Percentiles rank a stretch among this genome's conserved stretches.
Conservation (phyloP, 2,113 vertebrate species). For the Ailurus styani region DNA sequence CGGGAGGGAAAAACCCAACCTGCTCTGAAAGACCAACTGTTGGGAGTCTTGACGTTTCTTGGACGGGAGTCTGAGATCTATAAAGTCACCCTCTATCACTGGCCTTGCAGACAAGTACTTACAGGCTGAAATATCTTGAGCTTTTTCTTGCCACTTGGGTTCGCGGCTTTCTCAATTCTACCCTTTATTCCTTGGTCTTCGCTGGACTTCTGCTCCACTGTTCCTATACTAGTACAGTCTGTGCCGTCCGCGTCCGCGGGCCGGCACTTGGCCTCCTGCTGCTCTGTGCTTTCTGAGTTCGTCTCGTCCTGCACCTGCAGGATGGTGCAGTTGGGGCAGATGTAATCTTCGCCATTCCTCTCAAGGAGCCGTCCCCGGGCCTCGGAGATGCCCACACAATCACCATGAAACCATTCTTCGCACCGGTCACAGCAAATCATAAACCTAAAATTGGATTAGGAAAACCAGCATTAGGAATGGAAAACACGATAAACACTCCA, state of each 20-base stretch:
- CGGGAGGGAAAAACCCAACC: too few relatives aligned
- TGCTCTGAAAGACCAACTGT: too few relatives aligned
- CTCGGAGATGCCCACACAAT: conserved; percentile 93
- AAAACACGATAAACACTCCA: background rate
- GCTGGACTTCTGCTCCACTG: conserved; percentile 78
- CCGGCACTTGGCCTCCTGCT: conserved; percentile 64
- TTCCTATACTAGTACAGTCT: conserved; percentile 81
- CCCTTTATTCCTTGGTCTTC: conserved; percentile 89
- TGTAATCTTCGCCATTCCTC: conserved; percentile 88
- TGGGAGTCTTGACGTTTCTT: too few relatives aligned
- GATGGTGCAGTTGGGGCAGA: conserved; percentile 90
- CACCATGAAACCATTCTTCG: conserved; percentile 94
- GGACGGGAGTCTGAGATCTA: fast-evolving
- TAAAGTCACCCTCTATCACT: fast-evolving
- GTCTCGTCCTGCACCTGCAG: conserved; percentile 88
- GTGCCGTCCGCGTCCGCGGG: conserved; percentile 71
- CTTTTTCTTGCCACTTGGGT: conserved; percentile 98
- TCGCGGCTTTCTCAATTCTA: conserved; percentile 86
- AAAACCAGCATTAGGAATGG: fast-evolving
- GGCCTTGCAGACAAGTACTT: conserved; percentile 73
- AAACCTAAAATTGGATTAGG: conserved; percentile 86
- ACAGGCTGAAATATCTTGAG: conserved; percentile 99
- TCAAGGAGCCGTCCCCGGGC: conserved; percentile 86
- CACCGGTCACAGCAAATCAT: conserved; percentile 96
- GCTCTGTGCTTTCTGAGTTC: conserved; percentile 46